phyloP scores from a whole-genome alignment of 2,888 invertebrate genomes.

The Capitulum mitella region DNA sequence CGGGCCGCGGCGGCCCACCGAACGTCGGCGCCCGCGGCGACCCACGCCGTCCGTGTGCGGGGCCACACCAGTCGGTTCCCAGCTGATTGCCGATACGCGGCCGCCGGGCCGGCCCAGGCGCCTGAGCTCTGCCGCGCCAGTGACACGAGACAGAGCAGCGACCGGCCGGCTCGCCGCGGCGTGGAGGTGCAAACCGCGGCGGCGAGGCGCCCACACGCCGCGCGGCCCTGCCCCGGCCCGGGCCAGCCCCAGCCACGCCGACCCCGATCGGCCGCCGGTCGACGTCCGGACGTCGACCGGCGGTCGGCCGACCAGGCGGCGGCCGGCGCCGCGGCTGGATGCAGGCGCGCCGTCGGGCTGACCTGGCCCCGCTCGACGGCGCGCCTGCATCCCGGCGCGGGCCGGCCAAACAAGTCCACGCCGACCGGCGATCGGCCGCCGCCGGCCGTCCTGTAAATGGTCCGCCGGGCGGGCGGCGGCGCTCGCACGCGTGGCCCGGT shows the following conservation, averaged over 20 bases:
- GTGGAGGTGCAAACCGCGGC: neutral
- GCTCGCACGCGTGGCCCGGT: too few species aligned
- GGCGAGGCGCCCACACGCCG: neutral
- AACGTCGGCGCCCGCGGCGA: neutral
- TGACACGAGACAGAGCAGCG: neutral
- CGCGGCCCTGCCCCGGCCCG: neutral
- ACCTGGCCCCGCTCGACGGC: neutral
- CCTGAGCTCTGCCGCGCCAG: too few species aligned
- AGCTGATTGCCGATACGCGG: too few species aligned
- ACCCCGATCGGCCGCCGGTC: neutral
- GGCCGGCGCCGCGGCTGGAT: neutral
- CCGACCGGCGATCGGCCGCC: neutral
- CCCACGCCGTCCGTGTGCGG: neutral
- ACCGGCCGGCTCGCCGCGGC: neutral
- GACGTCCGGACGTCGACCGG: neutral
- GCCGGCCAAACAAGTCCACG: too few species aligned
- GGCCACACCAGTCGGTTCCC: too few species aligned
- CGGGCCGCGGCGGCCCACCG: neutral
- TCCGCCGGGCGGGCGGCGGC: neutral
- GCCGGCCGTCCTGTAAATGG: neutral
- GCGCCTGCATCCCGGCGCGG: too few species aligned
- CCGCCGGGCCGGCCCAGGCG: too few species aligned
- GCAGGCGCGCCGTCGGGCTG: too few species aligned
- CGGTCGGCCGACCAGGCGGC: neutral
- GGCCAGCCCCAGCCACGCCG: neutral